Evolutionary conservation across 2,797 vertebrate genomes (phyloP), one percentile per base, ranked within the genome.

Genomic region (Acanthornis magna): DNA sequence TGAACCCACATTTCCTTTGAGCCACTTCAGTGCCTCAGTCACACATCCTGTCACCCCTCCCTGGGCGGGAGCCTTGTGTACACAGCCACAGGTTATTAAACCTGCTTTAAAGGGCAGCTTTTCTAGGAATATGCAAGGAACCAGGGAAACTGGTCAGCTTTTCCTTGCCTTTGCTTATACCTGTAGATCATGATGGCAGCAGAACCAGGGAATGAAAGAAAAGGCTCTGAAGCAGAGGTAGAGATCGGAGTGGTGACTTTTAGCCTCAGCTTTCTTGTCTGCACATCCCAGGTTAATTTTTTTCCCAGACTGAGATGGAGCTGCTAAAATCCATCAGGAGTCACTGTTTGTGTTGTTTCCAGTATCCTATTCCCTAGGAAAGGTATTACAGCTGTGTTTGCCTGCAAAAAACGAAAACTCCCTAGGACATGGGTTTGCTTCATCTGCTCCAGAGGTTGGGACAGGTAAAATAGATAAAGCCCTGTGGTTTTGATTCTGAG

Each of bases 1-100:
- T 93, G 93, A 95, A 91, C 76, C 73, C 89, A 66, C 38, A 63
- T 94, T 95, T 93, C 29, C 91, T 66, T 14, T 16, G 85, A 68
- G 68, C 58, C 58, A 70, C 58, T 72, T 55, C 68, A 89, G 72
- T 6, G 22, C 76, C 55, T 92, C 47, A 40, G 55, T 29, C 16
- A 38, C 66, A 19, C 38, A 82, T 51, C 29, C 42, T 42, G 74
- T 51, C 43, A 62, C 32, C 70, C 57, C 12, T 85, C 84, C 47
- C 75, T 84, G 76, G 75, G 48, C 58, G 48, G 61, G 16, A 75
- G 5, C 5, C 40, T n/a, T 51, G n/a, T 87, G 32, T 18, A 27
- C 51, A 45, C 3, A 81, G 58, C 73, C 79, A 68, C 55, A 47
- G 60, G 13, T 43, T 67, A 71, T 53, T 51, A 71, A 91, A 65